Conservation (phyloP, 2,888 invertebrate genomes). For the Nomada ruficornis region DNA sequence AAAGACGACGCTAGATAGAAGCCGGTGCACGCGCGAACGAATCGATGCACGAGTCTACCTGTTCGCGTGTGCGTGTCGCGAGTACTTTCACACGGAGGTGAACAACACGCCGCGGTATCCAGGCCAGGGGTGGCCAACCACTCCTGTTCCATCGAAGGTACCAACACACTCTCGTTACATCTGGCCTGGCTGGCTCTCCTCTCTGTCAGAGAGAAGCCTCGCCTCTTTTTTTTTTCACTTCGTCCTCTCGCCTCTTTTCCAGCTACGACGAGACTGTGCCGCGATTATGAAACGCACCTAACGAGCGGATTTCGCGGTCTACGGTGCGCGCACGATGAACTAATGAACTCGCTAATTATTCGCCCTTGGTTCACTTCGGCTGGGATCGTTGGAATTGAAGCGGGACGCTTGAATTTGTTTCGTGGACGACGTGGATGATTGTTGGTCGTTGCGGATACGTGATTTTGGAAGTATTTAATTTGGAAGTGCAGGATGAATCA, state of each 20-base stretch:
- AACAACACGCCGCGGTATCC: conserved; percentile 82
- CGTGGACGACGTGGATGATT: no score
- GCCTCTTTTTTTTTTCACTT: not conserved
- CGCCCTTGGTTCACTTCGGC: conserved; percentile 18
- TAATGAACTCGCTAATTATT: not conserved
- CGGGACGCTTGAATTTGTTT: not conserved
- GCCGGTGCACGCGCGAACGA: conserved; percentile 48
- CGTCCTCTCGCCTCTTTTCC: not conserved
- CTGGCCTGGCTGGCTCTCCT: no score
- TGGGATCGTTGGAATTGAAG: conserved; percentile 35
- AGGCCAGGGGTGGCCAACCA: conserved; percentile 83
- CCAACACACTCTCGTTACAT: conserved; percentile 59
- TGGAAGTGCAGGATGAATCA: no score
- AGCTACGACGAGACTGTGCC: not conserved
- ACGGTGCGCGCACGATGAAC: not conserved
- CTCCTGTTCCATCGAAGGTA: conserved; percentile 67
- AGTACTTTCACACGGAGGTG: conserved; percentile 83
- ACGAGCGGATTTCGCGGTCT: not conserved
- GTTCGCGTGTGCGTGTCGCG: conserved; percentile 62
- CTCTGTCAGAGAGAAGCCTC: not conserved
- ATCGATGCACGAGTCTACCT: conserved; percentile 36
- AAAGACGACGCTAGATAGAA: conserved; percentile 16
- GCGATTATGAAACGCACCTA: not conserved
- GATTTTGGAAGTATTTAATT: no score
- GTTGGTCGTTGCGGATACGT: no score